A percentile compares a stretch with the other conserved stretches of the same genome.
Evolutionary conservation across 2,113 vertebrate species (phyloP).

Genomic region (Cinclus mexicanus): DNA sequence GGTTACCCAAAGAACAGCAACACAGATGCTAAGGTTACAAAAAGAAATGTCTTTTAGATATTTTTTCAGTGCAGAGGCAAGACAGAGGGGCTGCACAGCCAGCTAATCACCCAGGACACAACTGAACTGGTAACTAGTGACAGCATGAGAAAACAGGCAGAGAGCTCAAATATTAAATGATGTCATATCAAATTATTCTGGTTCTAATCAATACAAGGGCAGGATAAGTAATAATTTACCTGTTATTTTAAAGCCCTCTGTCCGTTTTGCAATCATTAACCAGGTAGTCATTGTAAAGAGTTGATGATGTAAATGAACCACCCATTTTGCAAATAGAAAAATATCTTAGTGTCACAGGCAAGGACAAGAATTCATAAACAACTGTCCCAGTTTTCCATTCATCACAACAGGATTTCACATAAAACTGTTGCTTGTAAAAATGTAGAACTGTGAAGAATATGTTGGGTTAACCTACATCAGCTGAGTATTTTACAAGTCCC

Average conservation of each 20-base stretch:
- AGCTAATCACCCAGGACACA: not conserved
- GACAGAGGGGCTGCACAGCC: not conserved
- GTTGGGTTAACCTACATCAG: not conserved
- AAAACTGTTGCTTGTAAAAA: not conserved
- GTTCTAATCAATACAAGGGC: not conserved
- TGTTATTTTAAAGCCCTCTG: not conserved
- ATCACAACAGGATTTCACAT: not conserved
- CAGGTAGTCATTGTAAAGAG: not conserved
- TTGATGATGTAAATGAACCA: not conserved
- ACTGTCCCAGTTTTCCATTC: not conserved
- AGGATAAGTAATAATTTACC: not conserved
- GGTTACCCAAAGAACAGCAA: not conserved
- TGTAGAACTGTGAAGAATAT: not conserved
- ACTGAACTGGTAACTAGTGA: not conserved
- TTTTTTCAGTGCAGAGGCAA: not conserved
- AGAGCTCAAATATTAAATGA: not conserved
- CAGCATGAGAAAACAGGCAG: not conserved
- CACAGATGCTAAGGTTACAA: not conserved
- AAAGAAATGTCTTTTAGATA: not conserved
- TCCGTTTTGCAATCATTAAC: constrained; percentile 18
- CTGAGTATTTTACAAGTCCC: not conserved
- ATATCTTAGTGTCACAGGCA: not conserved
- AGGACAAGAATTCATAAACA: not conserved
- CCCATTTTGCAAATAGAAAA: not conserved
- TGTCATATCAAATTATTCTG: not conserved